Percentiles rank a stretch among this genome's conserved stretches.
phyloP scores from a whole-genome alignment of 2,888 invertebrate genomes.

The Loripinus fragilis region DNA sequence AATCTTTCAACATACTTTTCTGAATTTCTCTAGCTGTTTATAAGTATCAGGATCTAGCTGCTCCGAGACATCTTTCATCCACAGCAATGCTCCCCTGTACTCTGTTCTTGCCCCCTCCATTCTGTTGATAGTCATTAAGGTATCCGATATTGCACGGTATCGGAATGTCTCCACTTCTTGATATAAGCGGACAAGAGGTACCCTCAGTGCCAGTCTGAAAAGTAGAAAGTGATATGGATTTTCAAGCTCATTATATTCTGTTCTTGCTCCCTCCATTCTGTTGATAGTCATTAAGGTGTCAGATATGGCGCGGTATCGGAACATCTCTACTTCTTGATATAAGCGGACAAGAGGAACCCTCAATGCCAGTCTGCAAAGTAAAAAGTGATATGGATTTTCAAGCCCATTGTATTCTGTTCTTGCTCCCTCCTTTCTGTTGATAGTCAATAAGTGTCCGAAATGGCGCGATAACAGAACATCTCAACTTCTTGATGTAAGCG shows the following conservation, averaged over 20 bases:
- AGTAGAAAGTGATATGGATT: too few relatives aligned
- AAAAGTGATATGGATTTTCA: too few relatives aligned
- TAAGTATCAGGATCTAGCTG: slow-evolving; percentile 98
- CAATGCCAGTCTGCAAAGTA: slow-evolving; percentile 90
- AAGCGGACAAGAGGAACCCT: slow-evolving; percentile 90
- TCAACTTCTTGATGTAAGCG: slow-evolving; percentile 95
- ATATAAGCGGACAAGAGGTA: slow-evolving; percentile 90
- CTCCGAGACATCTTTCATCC: slow-evolving; percentile 99
- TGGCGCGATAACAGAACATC: slow-evolving; percentile 96
- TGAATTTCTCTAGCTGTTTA: slow-evolving; percentile 96
- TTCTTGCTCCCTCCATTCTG: slow-evolving; percentile 97
- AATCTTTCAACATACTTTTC: slow-evolving; percentile 90
- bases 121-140: slow-evolving; percentile 93
- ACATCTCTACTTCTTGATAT: slow-evolving; percentile 98
- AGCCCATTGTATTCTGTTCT: slow-evolving; percentile 98
- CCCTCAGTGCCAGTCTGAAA: slow-evolving; percentile 90
- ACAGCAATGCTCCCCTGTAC: slow-evolving; percentile 91
- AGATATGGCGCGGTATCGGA: slow-evolving; percentile 95
- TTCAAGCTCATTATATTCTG: too few relatives aligned
- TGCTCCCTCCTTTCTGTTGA: slow-evolving; percentile 96
- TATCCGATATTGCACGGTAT: slow-evolving; percentile 96
- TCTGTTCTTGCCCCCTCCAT: slow-evolving; percentile 98
- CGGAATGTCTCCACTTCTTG: slow-evolving; percentile 98
- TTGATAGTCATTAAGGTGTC: slow-evolving; percentile 96
- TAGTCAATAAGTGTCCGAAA: slow-evolving; percentile 96